These are phyloP conservation scores for Telmatherina bonti DNA, from an alignment of 2,797 vertebrate species.

Conservation along the genomic window DNA sequence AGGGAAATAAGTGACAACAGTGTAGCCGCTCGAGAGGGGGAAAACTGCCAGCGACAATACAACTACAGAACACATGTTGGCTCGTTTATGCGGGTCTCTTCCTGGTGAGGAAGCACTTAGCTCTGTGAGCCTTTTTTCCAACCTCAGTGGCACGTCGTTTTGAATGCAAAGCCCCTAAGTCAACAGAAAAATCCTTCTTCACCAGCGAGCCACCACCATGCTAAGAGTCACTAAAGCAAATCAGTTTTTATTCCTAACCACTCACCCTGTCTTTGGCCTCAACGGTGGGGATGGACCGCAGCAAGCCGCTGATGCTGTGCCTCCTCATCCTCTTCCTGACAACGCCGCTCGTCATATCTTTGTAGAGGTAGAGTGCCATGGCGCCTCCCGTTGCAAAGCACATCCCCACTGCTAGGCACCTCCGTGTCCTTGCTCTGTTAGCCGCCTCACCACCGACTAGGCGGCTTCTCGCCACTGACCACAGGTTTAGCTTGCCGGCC, in stretches of 20 bases:
- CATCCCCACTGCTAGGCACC: conserved; percentile 60
- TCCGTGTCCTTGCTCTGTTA: conserved; percentile 28
- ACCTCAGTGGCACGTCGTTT: neutral
- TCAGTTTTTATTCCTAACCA: neutral
- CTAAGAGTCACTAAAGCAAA: conserved; percentile 8
- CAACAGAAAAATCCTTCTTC: conserved; percentile 24
- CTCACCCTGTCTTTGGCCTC: conserved; percentile 84
- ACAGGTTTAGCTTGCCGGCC: conserved; percentile 60
- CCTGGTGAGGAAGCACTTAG: neutral
- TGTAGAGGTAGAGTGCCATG: conserved; percentile 72
- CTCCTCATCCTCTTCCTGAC: conserved; percentile 63
- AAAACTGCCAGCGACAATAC: conserved; percentile 9
- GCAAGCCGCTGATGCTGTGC: conserved; percentile 56
- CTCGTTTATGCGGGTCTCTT: neutral
- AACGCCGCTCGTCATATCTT: conserved; percentile 42
- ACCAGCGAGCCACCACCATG: neutral
- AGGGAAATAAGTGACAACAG: conserved; percentile 57
- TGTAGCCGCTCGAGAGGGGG: conserved; percentile 31
- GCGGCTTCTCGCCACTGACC: conserved; percentile 50
- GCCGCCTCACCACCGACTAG: conserved; percentile 28
- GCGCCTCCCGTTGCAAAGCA: conserved; percentile 79
- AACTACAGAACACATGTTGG: conserved; percentile 19
- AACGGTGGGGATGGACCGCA: conserved; percentile 76
- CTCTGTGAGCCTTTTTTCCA: neutral
- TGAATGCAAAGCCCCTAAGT: conserved; percentile 21